Evolutionary conservation across 2,888 invertebrate genomes (phyloP).

Genomic region (Schrankia costaestrigalis): DNA sequence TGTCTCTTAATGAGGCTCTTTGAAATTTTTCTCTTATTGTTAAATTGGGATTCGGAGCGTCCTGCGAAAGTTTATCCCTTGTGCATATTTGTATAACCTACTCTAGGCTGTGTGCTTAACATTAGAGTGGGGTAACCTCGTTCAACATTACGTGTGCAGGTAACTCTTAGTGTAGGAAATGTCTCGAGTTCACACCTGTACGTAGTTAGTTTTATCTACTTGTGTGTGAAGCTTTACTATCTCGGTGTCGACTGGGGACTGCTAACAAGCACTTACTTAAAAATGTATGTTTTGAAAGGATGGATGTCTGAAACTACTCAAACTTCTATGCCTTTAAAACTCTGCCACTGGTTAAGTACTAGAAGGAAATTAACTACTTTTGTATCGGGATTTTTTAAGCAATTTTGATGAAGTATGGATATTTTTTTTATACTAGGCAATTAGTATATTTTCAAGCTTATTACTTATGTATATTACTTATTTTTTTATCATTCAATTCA

Average conservation of each 20-base stretch:
- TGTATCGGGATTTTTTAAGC: too few species aligned
- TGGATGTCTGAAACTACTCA: constrained; percentile 12
- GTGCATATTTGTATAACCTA: constrained; percentile 32
- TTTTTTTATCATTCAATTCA: too few species aligned
- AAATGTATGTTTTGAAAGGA: constrained; percentile 17
- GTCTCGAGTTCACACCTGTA: constrained; percentile 30
- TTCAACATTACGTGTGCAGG: constrained; percentile 23
- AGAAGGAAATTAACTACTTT: too few species aligned
- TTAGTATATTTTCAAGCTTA: too few species aligned
- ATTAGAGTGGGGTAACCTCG: constrained; percentile 36
- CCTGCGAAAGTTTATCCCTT: constrained; percentile 25
- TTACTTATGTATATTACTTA: too few species aligned
- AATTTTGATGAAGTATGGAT: too few species aligned
- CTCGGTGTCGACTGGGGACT: constrained; percentile 17
- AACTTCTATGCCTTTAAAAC: too few species aligned
- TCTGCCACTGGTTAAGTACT: too few species aligned
- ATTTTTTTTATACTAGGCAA: too few species aligned
- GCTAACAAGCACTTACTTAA: constrained; percentile 35
- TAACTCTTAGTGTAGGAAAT: constrained; percentile 31
- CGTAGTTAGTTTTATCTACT: constrained; percentile 30
- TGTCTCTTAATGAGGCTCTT: too few species aligned
- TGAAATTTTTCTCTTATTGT: constrained; percentile 1
- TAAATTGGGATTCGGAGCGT: constrained; percentile 10
- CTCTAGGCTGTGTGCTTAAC: constrained; percentile 37
- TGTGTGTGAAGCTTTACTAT: constrained; percentile 25